phyloP scores from a whole-genome alignment of 2,888 invertebrate species.

The Dryocosmus kuriphilus region DNA sequence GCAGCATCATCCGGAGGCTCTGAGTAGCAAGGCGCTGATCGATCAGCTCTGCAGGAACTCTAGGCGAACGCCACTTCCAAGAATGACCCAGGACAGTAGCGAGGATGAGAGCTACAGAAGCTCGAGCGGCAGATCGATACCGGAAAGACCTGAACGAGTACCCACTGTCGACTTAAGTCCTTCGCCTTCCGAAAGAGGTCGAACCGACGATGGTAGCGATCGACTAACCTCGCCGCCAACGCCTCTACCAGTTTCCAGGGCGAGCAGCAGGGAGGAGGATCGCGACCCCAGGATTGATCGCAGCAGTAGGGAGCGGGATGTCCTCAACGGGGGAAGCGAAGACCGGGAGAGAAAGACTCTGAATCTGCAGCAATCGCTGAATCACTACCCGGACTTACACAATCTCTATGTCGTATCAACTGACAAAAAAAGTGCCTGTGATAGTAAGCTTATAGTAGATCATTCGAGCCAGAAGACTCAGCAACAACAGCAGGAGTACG shows the following conservation, averaged over 20 bases:
- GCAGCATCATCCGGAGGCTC: conserved; percentile 79
- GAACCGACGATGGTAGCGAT: conserved; percentile 72
- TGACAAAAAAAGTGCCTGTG: conserved; percentile 79
- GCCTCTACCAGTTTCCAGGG: conserved; percentile 69
- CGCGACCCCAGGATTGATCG: conserved; percentile 70
- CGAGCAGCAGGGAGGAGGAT: conserved; percentile 71
- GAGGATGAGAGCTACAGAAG: conserved; percentile 78
- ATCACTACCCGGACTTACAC: conserved; percentile 76
- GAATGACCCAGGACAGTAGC: conserved; percentile 76
- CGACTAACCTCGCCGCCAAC: conserved; percentile 73
- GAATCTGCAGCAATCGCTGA: conserved; percentile 61
- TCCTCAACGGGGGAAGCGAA: conserved; percentile 69
- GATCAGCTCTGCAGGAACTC: conserved; percentile 85
- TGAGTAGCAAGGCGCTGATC: conserved; percentile 82
- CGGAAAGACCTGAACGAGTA: conserved; percentile 73
- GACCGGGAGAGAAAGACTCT: conserved; percentile 64
- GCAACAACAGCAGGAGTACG: conserved; percentile 66
- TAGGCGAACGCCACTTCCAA: conserved; percentile 79
- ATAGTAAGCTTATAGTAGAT: conserved; percentile 78
- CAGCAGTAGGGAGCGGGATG: conserved; percentile 71
- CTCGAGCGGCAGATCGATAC: conserved; percentile 61
- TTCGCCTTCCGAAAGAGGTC: conserved; percentile 71
- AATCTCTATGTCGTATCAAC: conserved; percentile 76
- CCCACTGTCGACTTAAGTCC: conserved; percentile 76
- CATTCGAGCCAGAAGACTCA: conserved; percentile 77